phyloP scores from a whole-genome alignment of 2,888 invertebrate genomes.

The Synergus umbraculus region DNA sequence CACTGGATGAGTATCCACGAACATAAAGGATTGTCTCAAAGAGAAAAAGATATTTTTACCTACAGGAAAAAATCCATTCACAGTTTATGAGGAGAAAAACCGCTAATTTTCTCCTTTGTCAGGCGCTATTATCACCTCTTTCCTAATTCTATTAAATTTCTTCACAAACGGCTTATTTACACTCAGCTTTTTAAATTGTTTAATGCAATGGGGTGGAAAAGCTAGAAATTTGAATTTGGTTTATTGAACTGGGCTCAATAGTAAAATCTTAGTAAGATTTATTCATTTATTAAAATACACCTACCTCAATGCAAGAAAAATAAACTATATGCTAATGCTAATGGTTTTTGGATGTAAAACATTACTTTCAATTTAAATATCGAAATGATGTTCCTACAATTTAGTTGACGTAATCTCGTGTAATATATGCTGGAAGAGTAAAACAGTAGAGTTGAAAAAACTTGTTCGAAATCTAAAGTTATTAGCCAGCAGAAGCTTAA shows the following conservation, averaged over 20 bases:
- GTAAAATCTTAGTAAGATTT: too few relatives aligned
- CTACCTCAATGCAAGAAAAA: neutral
- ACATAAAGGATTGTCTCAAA: neutral
- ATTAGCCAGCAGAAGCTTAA: conserved; percentile 21
- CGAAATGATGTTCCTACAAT: neutral
- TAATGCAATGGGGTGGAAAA: too few relatives aligned
- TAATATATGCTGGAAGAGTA: neutral
- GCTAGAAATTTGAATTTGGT: too few relatives aligned
- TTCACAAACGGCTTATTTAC: neutral
- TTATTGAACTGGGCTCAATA: too few relatives aligned
- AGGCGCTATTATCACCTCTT: neutral
- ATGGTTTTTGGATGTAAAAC: neutral
- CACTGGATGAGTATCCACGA: neutral
- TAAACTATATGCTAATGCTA: neutral
- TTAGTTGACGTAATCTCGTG: conserved; percentile 6
- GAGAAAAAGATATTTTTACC: neutral
- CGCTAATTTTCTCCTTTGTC: neutral
- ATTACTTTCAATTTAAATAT: neutral
- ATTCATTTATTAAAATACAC: neutral
- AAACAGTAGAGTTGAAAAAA: conserved; percentile 4
- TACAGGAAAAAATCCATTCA: neutral
- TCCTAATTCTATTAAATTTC: neutral
- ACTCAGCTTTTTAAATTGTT: neutral
- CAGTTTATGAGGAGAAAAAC: neutral
- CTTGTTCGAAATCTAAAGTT: conserved; percentile 24